phyloP scores from a whole-genome alignment of 64 coral and sea anemone species.

The Pocillopora verrucosa region DNA sequence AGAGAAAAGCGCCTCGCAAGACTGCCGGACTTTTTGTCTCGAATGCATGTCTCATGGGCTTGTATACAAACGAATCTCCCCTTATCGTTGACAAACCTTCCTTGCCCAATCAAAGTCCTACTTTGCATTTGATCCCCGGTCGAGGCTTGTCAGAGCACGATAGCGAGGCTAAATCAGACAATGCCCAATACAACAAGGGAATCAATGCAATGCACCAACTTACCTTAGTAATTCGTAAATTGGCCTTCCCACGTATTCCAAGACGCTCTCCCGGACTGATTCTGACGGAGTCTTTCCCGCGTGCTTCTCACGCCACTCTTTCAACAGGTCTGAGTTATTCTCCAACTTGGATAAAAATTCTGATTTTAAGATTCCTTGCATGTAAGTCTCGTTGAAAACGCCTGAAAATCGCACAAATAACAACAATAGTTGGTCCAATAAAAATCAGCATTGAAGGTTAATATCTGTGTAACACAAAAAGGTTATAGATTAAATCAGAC shows the following conservation, averaged over 20 bases:
- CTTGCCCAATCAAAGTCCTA: too few relatives aligned
- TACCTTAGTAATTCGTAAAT: slow-evolving; percentile 38
- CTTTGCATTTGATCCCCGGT: too few relatives aligned
- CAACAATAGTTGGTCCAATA: background rate
- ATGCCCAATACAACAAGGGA: background rate
- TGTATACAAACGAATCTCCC: too few relatives aligned
- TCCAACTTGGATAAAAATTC: slow-evolving; percentile 23
- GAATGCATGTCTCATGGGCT: too few relatives aligned
- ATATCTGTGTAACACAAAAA: too few relatives aligned
- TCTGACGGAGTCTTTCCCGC: slow-evolving; percentile 11
- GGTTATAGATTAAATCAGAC: too few relatives aligned
- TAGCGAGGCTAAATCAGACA: too few relatives aligned
- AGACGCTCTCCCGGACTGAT: slow-evolving; percentile 37
- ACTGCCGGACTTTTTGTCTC: too few relatives aligned
- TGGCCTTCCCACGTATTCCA: slow-evolving; percentile 34
- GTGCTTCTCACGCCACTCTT: slow-evolving; percentile 41
- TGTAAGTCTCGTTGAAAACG: slow-evolving; percentile 43
- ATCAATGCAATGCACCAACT: background rate
- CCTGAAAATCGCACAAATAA: background rate
- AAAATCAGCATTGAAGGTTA: background rate
- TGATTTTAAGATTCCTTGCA: slow-evolving; percentile 19
- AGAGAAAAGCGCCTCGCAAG: too few relatives aligned
- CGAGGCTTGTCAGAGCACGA: too few relatives aligned
- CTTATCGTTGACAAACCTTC: too few relatives aligned
- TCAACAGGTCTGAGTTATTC: background rate